These are phyloP conservation scores for Pseudomyrmex dendroicus DNA, from an alignment of 1,140 invertebrate species.

Conservation along the genomic window DNA sequence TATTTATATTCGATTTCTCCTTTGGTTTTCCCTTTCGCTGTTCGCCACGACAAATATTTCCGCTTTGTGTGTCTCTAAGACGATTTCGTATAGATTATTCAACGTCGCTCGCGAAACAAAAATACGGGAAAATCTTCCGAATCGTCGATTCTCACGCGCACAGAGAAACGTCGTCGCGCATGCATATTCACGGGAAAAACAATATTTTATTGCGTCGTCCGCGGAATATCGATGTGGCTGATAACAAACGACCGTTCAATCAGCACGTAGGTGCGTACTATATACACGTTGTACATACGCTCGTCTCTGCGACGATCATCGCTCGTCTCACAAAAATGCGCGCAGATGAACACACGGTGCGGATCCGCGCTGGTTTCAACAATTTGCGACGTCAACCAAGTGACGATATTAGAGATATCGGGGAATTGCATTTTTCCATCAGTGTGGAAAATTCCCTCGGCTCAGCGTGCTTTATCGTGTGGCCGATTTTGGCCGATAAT, in stretches of 20 bases:
- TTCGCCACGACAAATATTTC: background rate
- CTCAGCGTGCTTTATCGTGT: background rate
- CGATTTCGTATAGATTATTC: conserved; percentile 24
- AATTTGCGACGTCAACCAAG: conserved; percentile 1
- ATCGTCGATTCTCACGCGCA: conserved; percentile 58
- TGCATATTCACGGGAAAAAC: conserved; percentile 64
- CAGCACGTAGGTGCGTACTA: conserved; percentile 16
- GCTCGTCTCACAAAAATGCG: background rate
- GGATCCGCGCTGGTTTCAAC: background rate
- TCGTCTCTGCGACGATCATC: conserved; percentile 8
- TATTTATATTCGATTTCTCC: background rate
- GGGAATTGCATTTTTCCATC: conserved; percentile 26
- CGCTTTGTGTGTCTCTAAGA: background rate
- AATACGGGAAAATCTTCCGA: conserved; percentile 43
- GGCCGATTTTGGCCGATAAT: background rate
- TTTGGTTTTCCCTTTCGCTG: background rate
- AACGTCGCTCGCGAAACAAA: conserved; percentile 10
- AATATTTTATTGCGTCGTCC: conserved; percentile 57
- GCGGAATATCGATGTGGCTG: conserved; percentile 8
- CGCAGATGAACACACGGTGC: no score
- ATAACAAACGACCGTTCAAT: conserved; percentile 46
- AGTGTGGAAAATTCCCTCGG: background rate
- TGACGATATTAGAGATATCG: background rate
- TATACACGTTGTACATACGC: background rate
- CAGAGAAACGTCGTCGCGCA: conserved; percentile 36